phyloP scores from a whole-genome alignment of 2,113 vertebrate species.

The Physeter macrocephalus region DNA sequence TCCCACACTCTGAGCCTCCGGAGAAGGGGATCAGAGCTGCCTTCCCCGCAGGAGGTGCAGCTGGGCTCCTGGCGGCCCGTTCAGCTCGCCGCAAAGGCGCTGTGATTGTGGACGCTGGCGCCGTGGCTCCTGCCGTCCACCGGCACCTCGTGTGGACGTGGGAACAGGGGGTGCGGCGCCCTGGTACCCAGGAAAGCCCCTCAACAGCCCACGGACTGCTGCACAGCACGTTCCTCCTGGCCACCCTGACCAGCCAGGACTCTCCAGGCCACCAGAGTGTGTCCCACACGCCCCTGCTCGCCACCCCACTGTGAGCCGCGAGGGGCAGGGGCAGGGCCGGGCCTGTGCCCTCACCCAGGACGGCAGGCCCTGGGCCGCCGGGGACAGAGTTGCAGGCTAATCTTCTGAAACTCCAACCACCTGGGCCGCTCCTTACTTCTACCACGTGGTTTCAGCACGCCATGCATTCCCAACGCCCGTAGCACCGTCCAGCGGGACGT shows the following conservation, averaged over 20 bases:
- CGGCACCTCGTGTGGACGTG: accelerated
- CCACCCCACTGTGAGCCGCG: background rate
- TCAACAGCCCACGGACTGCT: background rate
- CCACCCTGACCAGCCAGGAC: background rate
- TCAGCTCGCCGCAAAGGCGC: background rate
- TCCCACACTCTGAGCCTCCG: background rate
- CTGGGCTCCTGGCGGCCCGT: background rate
- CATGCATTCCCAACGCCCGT: accelerated
- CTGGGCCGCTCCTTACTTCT: background rate
- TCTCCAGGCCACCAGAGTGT: accelerated
- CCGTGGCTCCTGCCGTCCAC: accelerated
- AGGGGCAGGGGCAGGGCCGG: background rate
- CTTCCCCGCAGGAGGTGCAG: accelerated
- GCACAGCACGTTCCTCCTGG: no score
- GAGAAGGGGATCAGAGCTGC: accelerated
- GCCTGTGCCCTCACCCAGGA: no score
- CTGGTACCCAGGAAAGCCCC: background rate
- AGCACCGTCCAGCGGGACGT: accelerated
- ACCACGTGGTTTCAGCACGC: accelerated
- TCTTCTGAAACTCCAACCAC: background rate
- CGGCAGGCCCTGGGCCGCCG: accelerated
- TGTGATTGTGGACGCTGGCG: accelerated
- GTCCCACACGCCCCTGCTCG: no score
- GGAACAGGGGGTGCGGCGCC: accelerated
- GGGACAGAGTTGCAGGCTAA: accelerated